Evolutionary conservation across 2,113 vertebrate species (phyloP).

Genomic region (Corythornis vintsioides): DNA sequence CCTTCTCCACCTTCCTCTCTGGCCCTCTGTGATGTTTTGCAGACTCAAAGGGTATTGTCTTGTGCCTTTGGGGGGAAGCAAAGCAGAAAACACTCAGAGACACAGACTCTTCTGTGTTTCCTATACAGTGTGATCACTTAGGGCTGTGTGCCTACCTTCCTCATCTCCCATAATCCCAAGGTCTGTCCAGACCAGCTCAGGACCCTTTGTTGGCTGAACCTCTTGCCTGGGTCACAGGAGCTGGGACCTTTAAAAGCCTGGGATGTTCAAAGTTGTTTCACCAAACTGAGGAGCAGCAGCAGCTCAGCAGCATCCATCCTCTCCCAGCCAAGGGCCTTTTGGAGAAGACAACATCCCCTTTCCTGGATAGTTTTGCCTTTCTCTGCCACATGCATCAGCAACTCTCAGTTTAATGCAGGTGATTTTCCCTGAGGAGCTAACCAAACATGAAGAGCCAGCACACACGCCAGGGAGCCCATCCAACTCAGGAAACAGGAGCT

Average conservation of each 20-base stretch:
- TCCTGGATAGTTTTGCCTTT: not conserved
- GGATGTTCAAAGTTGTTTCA: not conserved
- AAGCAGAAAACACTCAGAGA: not conserved
- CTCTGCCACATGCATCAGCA: not conserved
- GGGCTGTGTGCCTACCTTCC: not conserved
- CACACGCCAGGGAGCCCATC: not conserved
- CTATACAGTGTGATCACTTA: not conserved
- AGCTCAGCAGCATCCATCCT: not conserved
- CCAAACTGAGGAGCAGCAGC: not conserved
- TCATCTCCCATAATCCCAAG: not conserved
- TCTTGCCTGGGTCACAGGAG: not conserved
- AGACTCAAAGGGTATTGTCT: not conserved
- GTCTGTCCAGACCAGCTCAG: not conserved
- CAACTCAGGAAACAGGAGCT: constrained; percentile 6
- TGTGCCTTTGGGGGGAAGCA: not conserved
- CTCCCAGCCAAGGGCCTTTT: not conserved
- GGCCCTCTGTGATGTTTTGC: not conserved
- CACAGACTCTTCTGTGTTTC: not conserved
- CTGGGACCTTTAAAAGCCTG: not conserved
- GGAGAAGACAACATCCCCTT: not conserved
- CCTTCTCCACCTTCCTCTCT: not conserved
- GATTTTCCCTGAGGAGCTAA: not conserved
- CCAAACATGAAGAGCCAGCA: not conserved
- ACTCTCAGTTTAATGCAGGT: not conserved
- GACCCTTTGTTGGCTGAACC: not conserved